These are phyloP conservation scores for Muscicapa striata DNA, from an alignment of 2,797 vertebrate species.

Conservation along the genomic window DNA sequence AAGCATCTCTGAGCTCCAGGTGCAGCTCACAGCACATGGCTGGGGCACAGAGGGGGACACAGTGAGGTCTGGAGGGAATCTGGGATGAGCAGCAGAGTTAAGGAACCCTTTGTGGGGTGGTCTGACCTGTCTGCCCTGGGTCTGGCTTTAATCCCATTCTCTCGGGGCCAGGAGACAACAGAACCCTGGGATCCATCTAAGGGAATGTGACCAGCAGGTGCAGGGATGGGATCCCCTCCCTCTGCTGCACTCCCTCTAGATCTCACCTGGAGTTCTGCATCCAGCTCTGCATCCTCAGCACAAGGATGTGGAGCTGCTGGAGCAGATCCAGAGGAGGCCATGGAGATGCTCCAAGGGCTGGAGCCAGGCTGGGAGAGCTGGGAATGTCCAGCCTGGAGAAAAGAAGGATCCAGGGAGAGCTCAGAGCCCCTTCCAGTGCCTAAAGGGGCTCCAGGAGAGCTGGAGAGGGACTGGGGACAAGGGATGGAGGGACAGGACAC, in stretches of 20 bases:
- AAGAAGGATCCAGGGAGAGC: accelerated
- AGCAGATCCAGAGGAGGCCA: accelerated
- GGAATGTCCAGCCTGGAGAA: neutral
- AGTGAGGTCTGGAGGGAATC: neutral
- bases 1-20: neutral
- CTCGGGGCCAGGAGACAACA: neutral
- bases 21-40: accelerated
- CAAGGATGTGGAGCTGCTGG: accelerated
- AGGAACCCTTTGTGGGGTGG: neutral
- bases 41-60: neutral
- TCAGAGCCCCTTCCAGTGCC: too few relatives aligned
- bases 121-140: neutral
- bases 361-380: neutral
- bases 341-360: accelerated
- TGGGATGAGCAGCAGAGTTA: neutral
- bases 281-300: neutral
- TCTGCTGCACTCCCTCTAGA: neutral
- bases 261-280: neutral
- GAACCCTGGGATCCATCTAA: neutral
- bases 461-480: neutral
- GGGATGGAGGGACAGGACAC: neutral
- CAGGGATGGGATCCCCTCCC: neutral
- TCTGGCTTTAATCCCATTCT: neutral
- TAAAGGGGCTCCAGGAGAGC: neutral
- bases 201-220: neutral